Conservation (phyloP, 2,888 invertebrate species). For the Lasioglossum malachurum region DNA sequence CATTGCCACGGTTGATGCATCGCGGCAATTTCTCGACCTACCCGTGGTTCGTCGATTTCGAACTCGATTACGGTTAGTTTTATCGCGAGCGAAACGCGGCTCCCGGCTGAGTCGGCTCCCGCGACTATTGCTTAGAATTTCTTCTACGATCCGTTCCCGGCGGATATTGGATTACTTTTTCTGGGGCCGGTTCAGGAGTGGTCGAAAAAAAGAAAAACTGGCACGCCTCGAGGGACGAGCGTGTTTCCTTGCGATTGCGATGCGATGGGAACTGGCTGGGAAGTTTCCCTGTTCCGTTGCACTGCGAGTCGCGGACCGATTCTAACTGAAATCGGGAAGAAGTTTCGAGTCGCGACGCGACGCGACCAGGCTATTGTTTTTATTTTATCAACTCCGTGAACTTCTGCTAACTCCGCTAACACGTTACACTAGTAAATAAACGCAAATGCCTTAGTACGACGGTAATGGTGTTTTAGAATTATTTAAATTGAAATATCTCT, state of each 20-base stretch:
- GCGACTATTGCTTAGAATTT: neutral
- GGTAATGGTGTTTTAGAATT: too few relatives aligned
- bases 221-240: neutral
- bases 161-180: conserved; percentile 7
- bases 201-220: neutral
- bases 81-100: conserved; percentile 13
- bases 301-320: neutral
- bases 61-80: conserved; percentile 1
- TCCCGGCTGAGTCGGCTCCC: neutral
- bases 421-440: too few relatives aligned
- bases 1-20: conserved; percentile 48
- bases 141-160: neutral
- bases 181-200: neutral
- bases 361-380: neutral
- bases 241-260: conserved; percentile 6
- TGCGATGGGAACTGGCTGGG: neutral
- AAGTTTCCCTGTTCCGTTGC: conserved; percentile 2
- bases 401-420: too few relatives aligned
- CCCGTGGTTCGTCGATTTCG: conserved; percentile 25
- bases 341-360: neutral
- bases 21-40: conserved; percentile 41
- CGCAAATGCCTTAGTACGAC: too few relatives aligned
- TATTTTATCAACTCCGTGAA: neutral
- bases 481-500: too few relatives aligned
- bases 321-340: neutral